Conservation (phyloP, 2,888 invertebrate genomes). For the Nasonovia ribisnigri region DNA sequence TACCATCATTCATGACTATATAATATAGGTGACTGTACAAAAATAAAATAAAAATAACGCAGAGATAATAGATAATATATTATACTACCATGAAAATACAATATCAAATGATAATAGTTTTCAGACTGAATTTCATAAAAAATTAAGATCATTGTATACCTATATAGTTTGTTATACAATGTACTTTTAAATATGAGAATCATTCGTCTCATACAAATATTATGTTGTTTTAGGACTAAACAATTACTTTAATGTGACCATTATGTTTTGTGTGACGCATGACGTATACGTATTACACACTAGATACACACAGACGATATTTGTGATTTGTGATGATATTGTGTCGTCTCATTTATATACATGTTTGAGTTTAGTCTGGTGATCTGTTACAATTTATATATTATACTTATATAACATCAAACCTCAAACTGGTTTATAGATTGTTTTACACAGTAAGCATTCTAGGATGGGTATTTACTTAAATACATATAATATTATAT, state of each 20-base stretch:
- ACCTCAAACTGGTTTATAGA: conserved; percentile 3
- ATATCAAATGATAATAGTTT: not conserved
- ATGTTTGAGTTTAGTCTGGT: not conserved
- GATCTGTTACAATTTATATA: not conserved
- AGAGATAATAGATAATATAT: not conserved
- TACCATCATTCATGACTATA: not conserved
- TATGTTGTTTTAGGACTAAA: not conserved
- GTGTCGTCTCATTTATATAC: not conserved
- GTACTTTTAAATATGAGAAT: not conserved
- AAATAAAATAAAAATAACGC: not conserved
- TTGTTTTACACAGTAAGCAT: not conserved
- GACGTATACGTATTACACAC: not conserved
- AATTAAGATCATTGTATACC: not conserved
- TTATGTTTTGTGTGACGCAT: not conserved
- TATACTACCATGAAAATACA: not conserved
- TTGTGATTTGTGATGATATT: conserved; percentile 1
- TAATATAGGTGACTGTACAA: not conserved
- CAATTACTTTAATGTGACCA: not conserved
- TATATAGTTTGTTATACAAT: not conserved
- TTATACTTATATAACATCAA: not conserved
- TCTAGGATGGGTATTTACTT: not conserved
- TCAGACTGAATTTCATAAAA: not conserved
- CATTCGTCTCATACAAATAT: not conserved
- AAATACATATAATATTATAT: not conserved
- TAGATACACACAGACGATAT: not conserved